Evolutionary conservation across 2,113 vertebrate genomes (phyloP).

Genomic region (Takifugu flavidus): DNA sequence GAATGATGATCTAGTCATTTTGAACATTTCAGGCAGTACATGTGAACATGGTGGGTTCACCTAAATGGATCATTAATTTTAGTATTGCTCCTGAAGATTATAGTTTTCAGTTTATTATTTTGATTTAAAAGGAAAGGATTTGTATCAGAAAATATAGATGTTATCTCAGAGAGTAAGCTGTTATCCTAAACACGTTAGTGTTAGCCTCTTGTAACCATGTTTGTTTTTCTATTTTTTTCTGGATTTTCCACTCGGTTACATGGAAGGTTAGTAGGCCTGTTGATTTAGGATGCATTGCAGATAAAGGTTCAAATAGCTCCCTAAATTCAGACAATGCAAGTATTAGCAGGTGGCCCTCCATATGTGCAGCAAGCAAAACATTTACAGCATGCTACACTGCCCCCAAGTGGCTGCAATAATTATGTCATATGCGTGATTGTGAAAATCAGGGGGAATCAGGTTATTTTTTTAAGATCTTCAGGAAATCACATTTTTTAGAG

Average conservation of each 20-base stretch:
- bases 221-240: background rate
- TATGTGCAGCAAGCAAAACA: background rate
- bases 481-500: background rate
- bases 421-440: background rate
- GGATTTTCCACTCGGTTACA: too few relatives aligned
- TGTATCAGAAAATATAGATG: background rate
- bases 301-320: background rate
- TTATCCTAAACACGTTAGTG: background rate
- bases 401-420: background rate
- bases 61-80: background rate
- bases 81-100: background rate
- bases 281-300: too few relatives aligned
- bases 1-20: slow-evolving; percentile 26
- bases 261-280: too few relatives aligned
- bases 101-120: too few relatives aligned
- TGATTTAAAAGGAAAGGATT: too few relatives aligned
- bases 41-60: slow-evolving; percentile 6
- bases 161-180: background rate
- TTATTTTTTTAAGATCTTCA: background rate
- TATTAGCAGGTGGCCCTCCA: too few relatives aligned
- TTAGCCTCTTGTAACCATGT: background rate
- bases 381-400: background rate
- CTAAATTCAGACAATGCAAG: background rate
- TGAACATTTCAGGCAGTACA: slow-evolving; percentile 32
- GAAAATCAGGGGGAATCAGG: background rate